Evolutionary conservation across 2,888 invertebrate genomes (phyloP).

Genomic region (Scelioninae gen. 1): DNA sequence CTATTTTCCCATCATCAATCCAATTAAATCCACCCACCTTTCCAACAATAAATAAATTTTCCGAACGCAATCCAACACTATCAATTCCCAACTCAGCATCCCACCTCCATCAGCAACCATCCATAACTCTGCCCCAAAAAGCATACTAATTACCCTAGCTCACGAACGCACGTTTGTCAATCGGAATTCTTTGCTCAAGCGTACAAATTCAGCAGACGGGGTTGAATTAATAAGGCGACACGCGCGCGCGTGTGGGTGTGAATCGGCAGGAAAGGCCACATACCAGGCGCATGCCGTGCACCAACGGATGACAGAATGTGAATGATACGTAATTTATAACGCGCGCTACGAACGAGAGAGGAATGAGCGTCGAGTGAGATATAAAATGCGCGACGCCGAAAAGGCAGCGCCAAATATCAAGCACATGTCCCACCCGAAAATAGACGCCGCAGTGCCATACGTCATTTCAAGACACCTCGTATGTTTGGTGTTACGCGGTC

Average conservation of each 20-base stretch:
- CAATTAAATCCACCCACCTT: no score
- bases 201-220: constrained; percentile 55
- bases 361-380: constrained; percentile 58
- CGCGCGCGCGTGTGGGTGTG: constrained; percentile 65
- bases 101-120: background rate
- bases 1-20: no score
- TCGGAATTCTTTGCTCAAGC: constrained; percentile 43
- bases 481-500: constrained; percentile 74
- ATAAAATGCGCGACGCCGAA: constrained; percentile 55
- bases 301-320: constrained; percentile 79
- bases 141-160: constrained; percentile 48
- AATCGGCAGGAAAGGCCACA: constrained; percentile 55
- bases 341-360: constrained; percentile 57
- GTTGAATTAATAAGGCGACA: constrained; percentile 61
- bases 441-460: no score
- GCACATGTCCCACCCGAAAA: no score
- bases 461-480: no score
- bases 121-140: constrained; percentile 35
- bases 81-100: no score
- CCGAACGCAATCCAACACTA: no score
- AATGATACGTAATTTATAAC: constrained; percentile 84
- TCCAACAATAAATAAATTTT: no score
- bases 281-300: constrained; percentile 74
- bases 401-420: constrained; percentile 80
- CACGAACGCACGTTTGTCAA: constrained; percentile 51